A percentile compares a stretch with the other conserved stretches of the same genome.
These are phyloP conservation scores for Myotis myotis DNA, from an alignment of 2,797 vertebrate genomes.

Conservation along the genomic window DNA sequence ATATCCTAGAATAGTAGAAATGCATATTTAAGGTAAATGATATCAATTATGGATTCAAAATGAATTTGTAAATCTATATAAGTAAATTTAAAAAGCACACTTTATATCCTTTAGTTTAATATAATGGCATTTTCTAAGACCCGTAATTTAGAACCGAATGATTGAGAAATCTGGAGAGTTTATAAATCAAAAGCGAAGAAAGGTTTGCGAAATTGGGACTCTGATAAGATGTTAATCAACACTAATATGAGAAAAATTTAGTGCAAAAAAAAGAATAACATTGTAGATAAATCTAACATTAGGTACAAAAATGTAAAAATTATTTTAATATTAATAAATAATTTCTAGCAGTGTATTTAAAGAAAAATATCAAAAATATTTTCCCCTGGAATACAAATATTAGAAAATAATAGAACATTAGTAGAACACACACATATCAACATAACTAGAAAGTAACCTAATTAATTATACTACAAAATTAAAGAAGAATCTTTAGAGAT, in stretches of 20 bases:
- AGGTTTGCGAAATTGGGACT: neutral
- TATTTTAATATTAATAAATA: neutral
- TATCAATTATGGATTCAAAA: neutral
- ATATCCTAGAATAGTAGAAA: neutral
- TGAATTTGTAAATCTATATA: neutral
- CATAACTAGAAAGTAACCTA: neutral
- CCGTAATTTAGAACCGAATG: neutral
- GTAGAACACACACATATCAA: neutral
- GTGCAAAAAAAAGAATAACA: neutral
- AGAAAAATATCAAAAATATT: neutral
- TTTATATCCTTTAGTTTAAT: neutral
- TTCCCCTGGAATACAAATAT: neutral
- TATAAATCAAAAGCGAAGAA: neutral
- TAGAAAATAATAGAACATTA: neutral
- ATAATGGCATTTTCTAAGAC: neutral
- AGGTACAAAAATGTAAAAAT: neutral
- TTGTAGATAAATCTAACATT: neutral
- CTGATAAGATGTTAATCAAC: neutral
- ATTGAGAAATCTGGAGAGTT: neutral
- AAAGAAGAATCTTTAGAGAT: neutral
- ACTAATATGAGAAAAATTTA: neutral
- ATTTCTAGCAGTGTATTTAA: neutral
- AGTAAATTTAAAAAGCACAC: neutral
- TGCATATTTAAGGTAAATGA: neutral
- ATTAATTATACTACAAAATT: neutral